phyloP scores from a whole-genome alignment of 2,888 invertebrate genomes.

The Ischnus inquisitorius region DNA sequence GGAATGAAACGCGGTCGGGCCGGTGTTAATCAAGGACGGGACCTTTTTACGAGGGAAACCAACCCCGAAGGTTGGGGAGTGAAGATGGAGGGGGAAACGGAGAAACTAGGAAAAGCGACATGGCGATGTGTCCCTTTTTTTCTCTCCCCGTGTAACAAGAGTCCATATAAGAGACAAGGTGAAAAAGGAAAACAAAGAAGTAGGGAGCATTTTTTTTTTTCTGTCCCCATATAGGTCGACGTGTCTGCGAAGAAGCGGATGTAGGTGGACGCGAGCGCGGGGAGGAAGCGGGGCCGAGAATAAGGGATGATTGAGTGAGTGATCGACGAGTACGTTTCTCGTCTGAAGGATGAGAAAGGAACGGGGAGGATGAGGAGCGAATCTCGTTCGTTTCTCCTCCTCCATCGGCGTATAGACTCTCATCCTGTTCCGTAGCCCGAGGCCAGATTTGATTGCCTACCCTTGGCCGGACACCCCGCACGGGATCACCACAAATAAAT shows the following conservation, averaged over 20 bases:
- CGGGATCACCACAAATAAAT: constrained; percentile 74
- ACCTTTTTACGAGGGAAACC: constrained; percentile 75
- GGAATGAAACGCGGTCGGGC: constrained; percentile 67
- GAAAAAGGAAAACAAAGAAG: neutral
- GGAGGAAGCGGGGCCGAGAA: constrained; percentile 40
- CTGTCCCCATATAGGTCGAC: neutral
- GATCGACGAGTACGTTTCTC: constrained; percentile 74
- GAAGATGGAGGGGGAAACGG: constrained; percentile 46
- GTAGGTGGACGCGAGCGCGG: constrained; percentile 37
- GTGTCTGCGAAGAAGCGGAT: constrained; percentile 5
- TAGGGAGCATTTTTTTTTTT: neutral
- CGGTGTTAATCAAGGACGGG: constrained; percentile 76
- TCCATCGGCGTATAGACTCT: constrained; percentile 17
- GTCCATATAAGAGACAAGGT: constrained; percentile 12
- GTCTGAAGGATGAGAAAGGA: constrained; percentile 24
- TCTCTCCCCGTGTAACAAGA: constrained; percentile 1
- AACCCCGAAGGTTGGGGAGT: constrained; percentile 54
- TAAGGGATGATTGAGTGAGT: constrained; percentile 79
- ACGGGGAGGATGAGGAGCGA: constrained; percentile 39
- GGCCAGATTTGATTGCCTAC: constrained; percentile 83
- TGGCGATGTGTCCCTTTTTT: constrained; percentile 42
- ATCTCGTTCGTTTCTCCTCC: constrained; percentile 17
- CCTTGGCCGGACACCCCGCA: constrained; percentile 68
- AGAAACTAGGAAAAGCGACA: constrained; percentile 26
- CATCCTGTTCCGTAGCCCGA: constrained; percentile 75